Evolutionary conservation across 1,140 invertebrate genomes (phyloP).

Genomic region (Macrostomum lignano): DNA sequence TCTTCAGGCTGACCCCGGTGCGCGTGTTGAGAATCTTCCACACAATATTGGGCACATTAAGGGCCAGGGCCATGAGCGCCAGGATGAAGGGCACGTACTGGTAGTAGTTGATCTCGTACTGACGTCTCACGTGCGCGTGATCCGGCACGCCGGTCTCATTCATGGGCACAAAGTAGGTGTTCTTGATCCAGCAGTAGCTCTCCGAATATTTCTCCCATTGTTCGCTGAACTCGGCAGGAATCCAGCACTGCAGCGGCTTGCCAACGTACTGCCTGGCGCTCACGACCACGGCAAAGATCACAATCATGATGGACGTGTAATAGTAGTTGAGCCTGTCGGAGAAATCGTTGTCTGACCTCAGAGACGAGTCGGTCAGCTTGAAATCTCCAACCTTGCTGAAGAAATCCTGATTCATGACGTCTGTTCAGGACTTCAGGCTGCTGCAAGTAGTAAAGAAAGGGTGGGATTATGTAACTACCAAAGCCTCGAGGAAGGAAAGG

Average conservation of each 20-base stretch:
- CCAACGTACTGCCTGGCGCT: conserved; percentile 4
- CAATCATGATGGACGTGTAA: neutral
- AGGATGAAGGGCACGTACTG: conserved; percentile 6
- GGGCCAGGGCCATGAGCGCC: neutral
- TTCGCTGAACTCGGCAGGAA: conserved; percentile 9
- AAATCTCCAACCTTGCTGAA: too few species aligned
- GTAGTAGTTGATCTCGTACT: conserved; percentile 7
- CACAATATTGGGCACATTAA: neutral
- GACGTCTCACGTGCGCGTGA: conserved; percentile 1
- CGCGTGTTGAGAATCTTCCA: too few species aligned
- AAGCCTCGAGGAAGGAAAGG: too few species aligned
- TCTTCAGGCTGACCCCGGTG: too few species aligned
- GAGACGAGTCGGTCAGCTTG: too few species aligned
- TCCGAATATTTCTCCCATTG: conserved; percentile 9
- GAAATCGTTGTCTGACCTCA: conserved; percentile 4
- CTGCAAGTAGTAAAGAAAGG: too few species aligned
- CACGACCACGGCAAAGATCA: conserved; percentile 1
- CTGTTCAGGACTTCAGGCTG: too few species aligned
- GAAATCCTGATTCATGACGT: too few species aligned
- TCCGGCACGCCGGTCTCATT: too few species aligned
- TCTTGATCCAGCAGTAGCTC: conserved; percentile 10
- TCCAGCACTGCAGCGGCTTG: conserved; percentile 10
- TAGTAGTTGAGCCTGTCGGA: conserved; percentile 2
- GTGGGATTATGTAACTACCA: too few species aligned
- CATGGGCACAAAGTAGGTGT: conserved; percentile 9